A percentile compares a stretch with the other conserved stretches of the same genome.
These are phyloP conservation scores for Leptobrachium ailaonicum DNA, from an alignment of 2,113 vertebrate species.

Conservation along the genomic window DNA sequence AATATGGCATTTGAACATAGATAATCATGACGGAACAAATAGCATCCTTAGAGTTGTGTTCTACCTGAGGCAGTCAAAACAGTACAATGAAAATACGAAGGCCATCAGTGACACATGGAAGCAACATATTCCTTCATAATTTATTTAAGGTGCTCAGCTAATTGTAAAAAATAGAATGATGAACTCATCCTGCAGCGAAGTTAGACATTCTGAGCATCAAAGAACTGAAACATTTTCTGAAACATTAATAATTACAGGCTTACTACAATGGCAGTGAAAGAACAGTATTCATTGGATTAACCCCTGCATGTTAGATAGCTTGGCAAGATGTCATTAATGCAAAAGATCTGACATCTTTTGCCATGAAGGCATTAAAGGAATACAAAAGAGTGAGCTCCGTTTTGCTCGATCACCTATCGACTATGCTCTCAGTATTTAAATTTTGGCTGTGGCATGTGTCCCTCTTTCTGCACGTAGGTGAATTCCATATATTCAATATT, in stretches of 20 bases:
- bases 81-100: slow-evolving; percentile 21
- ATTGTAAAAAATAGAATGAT: slow-evolving; percentile 29
- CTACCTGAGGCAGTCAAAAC: slow-evolving; percentile 40
- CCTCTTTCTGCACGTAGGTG: no score
- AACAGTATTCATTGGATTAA: no score
- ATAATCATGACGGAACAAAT: slow-evolving; percentile 36
- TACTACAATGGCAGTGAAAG: background rate
- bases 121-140: slow-evolving; percentile 28
- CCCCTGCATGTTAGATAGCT: no score
- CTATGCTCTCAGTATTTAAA: no score
- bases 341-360: no score
- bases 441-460: no score
- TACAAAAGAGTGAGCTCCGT: no score
- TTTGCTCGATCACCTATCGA: no score
- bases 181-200: background rate
- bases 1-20: slow-evolving; percentile 25
- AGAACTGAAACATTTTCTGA: background rate
- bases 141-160: slow-evolving; percentile 35
- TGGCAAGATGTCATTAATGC: no score
- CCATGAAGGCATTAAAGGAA: no score
- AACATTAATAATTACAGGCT: background rate
- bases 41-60: slow-evolving; percentile 28
- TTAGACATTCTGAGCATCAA: background rate
- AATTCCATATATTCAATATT: no score
- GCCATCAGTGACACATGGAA: slow-evolving; percentile 25